Evolutionary conservation across 2,888 invertebrate species (phyloP).

Genomic region (Macrostomum cliftonense): DNA sequence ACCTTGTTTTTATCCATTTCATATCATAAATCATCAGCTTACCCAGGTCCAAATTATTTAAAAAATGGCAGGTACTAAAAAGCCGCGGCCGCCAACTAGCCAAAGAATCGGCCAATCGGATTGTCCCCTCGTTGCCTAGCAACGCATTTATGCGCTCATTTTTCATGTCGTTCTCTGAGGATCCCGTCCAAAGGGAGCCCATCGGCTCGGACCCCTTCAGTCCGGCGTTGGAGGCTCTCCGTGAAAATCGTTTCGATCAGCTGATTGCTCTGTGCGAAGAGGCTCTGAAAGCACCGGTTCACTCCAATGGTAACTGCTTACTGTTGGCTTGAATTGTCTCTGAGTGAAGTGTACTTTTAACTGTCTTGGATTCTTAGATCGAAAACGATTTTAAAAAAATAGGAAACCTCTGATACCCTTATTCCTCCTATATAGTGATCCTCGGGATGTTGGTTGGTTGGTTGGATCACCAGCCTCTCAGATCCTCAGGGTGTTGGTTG

Average conservation of each 20-base stretch:
- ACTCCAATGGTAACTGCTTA: neutral
- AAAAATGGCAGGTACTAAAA: slow-evolving; percentile 61
- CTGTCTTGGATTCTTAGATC: no score
- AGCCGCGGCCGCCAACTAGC: slow-evolving; percentile 43
- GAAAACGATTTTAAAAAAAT: no score
- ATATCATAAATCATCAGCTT: no score
- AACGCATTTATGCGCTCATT: slow-evolving; percentile 66
- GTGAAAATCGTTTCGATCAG: neutral
- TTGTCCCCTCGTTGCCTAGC: slow-evolving; percentile 57
- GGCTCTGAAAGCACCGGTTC: neutral
- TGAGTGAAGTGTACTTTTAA: no score
- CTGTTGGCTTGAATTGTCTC: no score
- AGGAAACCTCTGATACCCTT: no score
- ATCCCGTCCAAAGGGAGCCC: slow-evolving; percentile 43
- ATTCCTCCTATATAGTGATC: no score
- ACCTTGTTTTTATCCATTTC: no score
- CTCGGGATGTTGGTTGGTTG: no score
- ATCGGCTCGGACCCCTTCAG: neutral
- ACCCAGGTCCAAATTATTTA: no score
- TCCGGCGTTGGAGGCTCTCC: neutral
- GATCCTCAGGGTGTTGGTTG: no score
- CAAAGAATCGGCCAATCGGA: slow-evolving; percentile 41
- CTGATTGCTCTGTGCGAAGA: neutral
- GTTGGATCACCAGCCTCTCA: no score
- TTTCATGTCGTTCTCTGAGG: slow-evolving; percentile 65